A percentile compares a stretch with the other conserved stretches of the same genome.
phyloP scores from a whole-genome alignment of 2,888 invertebrate species.

The Labia minor region DNA sequence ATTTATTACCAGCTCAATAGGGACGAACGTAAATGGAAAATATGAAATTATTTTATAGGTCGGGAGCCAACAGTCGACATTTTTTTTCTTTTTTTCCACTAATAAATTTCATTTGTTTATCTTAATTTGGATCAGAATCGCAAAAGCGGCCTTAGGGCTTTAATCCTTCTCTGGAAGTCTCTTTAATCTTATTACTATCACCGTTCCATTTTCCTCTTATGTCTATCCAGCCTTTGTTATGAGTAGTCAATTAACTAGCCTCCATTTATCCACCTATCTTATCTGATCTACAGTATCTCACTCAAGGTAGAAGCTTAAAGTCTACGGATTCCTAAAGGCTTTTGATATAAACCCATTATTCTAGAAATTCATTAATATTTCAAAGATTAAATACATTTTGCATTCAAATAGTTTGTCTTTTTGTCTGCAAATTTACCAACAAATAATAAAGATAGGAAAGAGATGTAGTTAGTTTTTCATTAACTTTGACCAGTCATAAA shows the following conservation, averaged over 20 bases:
- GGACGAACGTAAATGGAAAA: neutral
- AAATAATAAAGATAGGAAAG: no score
- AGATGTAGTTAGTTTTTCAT: no score
- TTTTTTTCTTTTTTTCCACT: neutral
- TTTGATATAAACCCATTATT: conserved; percentile 4
- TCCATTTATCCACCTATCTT: conserved; percentile 13
- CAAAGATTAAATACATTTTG: neutral
- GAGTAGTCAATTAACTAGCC: conserved; percentile 13
- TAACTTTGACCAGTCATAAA: no score
- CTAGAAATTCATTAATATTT: neutral
- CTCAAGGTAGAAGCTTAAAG: conserved; percentile 13
- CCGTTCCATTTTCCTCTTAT: conserved; percentile 13
- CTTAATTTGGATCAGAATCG: conserved; percentile 6
- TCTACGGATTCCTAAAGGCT: neutral
- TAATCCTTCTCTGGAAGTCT: conserved; percentile 13
- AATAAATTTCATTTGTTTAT: conserved; percentile 13
- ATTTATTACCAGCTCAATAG: no score
- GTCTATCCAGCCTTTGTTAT: conserved; percentile 13
- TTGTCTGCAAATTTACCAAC: no score
- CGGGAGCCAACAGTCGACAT: neutral
- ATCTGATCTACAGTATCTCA: neutral
- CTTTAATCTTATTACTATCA: conserved; percentile 5
- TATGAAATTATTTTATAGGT: neutral
- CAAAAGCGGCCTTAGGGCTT: conserved; percentile 9
- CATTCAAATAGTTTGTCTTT: neutral